Evolutionary conservation across 2,888 invertebrate genomes (phyloP), one percentile per base, ranked within the genome.

Genomic region (Cotesia congregata): DNA sequence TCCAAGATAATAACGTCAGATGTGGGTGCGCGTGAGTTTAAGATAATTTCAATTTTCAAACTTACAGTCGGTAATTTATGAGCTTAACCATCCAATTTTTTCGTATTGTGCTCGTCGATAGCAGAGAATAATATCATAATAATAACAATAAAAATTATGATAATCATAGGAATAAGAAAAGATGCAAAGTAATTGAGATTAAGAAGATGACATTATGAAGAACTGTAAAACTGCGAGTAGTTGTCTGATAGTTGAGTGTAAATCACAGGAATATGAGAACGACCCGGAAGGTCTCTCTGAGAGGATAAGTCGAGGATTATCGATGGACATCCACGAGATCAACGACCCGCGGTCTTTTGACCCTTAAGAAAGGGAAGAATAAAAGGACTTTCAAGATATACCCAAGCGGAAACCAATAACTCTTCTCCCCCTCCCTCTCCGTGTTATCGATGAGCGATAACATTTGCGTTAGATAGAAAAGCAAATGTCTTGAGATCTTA

Each of bases 1-100:
- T 79, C 78, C 78, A 79, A 81, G 82, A 82, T 79, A 80, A 82
- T 82, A 80, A 75, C 75, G 76, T 75, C 74, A 78, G 76, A 81
- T 80, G 82, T 79, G 80, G 80, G 81, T 81, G 64, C 76, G 81
- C 82, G 80, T 80, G 76, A 77, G 76, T 80, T 78, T 75, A 75
- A 76, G 79, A 84, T 84, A 83, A 85, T 85, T 85, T 50, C 50
- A 50, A 50, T 12, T 50, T 50, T 50, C 4, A 50, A 50, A 12
- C 4, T 50, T 50, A 50, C 2, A 84, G 81, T 79, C 81, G 70
- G 73, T 76, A 79, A 61, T 65, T 70, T 30, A 79, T 81, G 75
- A 67, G 40, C 15, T 30, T 67, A 20, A 67, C 38, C 38, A 5
- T 38, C 38, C 9, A 6, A n/a, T 70, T 12, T 5, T n/a, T 38